These are phyloP conservation scores for Eupelmus urozonus DNA, from an alignment of 2,888 invertebrate genomes.

Conservation along the genomic window DNA sequence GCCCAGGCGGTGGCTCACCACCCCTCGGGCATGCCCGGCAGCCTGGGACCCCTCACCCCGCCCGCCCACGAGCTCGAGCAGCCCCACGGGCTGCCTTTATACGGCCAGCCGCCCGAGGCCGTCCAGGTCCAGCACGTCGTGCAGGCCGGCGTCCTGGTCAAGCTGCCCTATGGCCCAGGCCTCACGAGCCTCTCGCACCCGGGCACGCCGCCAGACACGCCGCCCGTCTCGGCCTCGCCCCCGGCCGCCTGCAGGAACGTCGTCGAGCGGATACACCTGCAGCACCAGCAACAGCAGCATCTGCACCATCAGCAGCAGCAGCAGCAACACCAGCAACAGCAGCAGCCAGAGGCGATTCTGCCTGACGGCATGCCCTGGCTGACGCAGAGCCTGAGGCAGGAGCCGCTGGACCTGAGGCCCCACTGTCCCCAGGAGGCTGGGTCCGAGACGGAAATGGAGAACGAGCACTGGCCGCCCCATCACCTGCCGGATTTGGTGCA, in stretches of 20 bases:
- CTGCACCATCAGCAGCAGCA: slow-evolving; percentile 64
- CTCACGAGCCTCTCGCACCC: slow-evolving; percentile 79
- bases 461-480: slow-evolving; percentile 73
- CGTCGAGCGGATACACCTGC: slow-evolving; percentile 70
- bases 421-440: slow-evolving; percentile 79
- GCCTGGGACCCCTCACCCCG: slow-evolving; percentile 79
- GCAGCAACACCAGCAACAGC: slow-evolving; percentile 63
- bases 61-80: slow-evolving; percentile 81
- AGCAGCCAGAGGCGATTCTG: slow-evolving; percentile 60
- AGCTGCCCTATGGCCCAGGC: slow-evolving; percentile 73
- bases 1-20: neutral
- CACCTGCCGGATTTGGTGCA: slow-evolving; percentile 73
- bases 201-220: slow-evolving; percentile 92
- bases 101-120: slow-evolving; percentile 71
- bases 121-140: slow-evolving; percentile 75
- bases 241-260: slow-evolving; percentile 72
- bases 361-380: slow-evolving; percentile 86
- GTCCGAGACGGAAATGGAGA: slow-evolving; percentile 63
- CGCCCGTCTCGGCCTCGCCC: slow-evolving; percentile 83
- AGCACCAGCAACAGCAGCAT: slow-evolving; percentile 62
- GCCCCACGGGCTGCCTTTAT: slow-evolving; percentile 69
- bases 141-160: slow-evolving; percentile 74
- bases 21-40: neutral
- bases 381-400: slow-evolving; percentile 84
- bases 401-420: slow-evolving; percentile 90